A percentile compares a stretch with the other conserved stretches of the same genome.
Evolutionary conservation across 2,888 invertebrate species (phyloP).

Genomic region (Cyclophora albipunctata): DNA sequence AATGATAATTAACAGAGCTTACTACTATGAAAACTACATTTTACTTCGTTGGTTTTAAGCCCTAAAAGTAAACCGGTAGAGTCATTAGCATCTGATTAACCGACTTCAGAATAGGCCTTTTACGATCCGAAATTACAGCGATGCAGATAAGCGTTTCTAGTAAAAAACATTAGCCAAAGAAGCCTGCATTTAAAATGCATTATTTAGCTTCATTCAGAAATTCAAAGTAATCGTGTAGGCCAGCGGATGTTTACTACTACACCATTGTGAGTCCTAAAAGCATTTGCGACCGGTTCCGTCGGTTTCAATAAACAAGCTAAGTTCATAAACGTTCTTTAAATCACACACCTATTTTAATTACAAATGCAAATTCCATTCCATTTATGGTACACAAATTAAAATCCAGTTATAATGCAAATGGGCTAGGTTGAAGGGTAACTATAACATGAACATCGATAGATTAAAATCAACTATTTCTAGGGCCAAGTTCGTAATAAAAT

Average conservation of each 20-base stretch:
- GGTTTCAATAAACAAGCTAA: constrained; percentile 5
- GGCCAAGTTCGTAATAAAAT: too few species aligned
- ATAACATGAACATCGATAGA: too few species aligned
- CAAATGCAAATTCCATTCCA: constrained; percentile 2
- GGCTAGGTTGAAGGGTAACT: background rate
- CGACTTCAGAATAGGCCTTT: constrained; percentile 6
- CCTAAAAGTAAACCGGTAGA: too few species aligned
- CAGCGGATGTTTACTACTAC: constrained; percentile 13
- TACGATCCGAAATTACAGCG: constrained; percentile 10
- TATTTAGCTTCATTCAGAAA: constrained; percentile 10
- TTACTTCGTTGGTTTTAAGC: too few species aligned
- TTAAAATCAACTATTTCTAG: too few species aligned
- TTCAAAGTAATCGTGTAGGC: constrained; percentile 10
- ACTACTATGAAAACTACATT: too few species aligned
- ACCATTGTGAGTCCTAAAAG: constrained; percentile 11
- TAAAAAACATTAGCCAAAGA: constrained; percentile 1
- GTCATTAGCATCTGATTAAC: too few species aligned
- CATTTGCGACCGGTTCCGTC: constrained; percentile 9
- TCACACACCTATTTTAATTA: constrained; percentile 8
- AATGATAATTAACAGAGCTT: too few species aligned
- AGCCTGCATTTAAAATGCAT: background rate
- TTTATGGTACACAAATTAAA: too few species aligned
- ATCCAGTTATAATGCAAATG: too few species aligned
- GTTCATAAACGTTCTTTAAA: constrained; percentile 2
- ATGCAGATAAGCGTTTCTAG: constrained; percentile 7